A percentile compares a stretch with the other conserved stretches of the same genome.
Evolutionary conservation across 2,888 invertebrate species (phyloP).

Genomic region (Callimorpha dominula): DNA sequence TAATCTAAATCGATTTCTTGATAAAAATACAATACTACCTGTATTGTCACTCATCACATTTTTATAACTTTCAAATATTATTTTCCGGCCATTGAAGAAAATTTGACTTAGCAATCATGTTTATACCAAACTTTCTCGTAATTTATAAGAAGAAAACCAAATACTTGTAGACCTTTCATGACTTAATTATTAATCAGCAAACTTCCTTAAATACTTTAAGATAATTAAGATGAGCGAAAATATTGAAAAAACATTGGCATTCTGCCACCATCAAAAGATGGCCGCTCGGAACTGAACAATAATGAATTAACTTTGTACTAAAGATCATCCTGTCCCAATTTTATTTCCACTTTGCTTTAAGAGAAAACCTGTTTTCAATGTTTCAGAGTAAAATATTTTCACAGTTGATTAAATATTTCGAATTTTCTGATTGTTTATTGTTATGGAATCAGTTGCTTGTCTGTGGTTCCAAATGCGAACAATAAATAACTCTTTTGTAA

Average conservation of each 20-base stretch:
- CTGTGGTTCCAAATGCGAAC: neutral
- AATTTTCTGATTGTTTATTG: constrained; percentile 10
- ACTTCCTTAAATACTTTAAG: constrained; percentile 18
- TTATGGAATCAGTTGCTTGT: constrained; percentile 2
- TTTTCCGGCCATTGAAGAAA: too few relatives aligned
- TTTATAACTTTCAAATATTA: neutral
- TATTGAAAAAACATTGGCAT: constrained; percentile 36
- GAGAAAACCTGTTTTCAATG: constrained; percentile 27
- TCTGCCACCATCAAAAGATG: constrained; percentile 28
- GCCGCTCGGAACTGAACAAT: constrained; percentile 36
- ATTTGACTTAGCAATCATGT: neutral
- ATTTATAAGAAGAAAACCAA: constrained; percentile 8
- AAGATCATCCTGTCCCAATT: constrained; percentile 34
- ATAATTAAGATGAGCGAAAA: constrained; percentile 35
- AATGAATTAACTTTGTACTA: constrained; percentile 37
- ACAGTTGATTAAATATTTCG: constrained; percentile 14
- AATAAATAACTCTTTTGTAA: constrained; percentile 8
- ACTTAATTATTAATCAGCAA: constrained; percentile 21
- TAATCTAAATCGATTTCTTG: too few relatives aligned
- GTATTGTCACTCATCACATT: too few relatives aligned
- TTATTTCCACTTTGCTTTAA: constrained; percentile 37
- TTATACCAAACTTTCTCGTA: constrained; percentile 5
- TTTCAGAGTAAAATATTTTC: constrained; percentile 19
- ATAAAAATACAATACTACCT: too few relatives aligned
- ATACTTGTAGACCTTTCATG: neutral